Percentiles rank a stretch among this genome's conserved stretches.
These are phyloP conservation scores for Aelia acuminata DNA, from an alignment of 2,888 invertebrate species.

Conservation along the genomic window DNA sequence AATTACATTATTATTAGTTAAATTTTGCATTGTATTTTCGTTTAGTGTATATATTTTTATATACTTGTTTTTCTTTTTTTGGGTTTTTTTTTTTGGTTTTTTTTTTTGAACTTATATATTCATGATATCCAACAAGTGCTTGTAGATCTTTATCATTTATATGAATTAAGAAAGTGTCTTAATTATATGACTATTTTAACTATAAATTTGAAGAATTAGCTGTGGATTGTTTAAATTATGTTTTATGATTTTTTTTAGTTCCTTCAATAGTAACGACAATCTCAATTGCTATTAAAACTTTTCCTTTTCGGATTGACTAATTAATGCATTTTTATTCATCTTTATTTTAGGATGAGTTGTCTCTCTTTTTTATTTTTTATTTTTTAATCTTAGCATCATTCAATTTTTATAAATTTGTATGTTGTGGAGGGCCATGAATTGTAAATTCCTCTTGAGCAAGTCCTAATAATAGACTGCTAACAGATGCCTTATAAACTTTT, in stretches of 20 bases:
- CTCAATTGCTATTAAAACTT: background rate
- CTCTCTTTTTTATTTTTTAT: conserved; percentile 18
- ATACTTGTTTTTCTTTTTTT: conserved; percentile 6
- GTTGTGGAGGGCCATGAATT: conserved; percentile 20
- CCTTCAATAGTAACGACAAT: background rate
- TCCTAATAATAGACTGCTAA: conserved; percentile 30
- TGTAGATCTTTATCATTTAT: background rate
- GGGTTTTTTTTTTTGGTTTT: background rate
- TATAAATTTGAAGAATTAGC: background rate
- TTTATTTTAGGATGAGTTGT: background rate
- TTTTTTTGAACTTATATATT: background rate
- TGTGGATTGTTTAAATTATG: background rate
- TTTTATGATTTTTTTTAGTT: conserved; percentile 1
- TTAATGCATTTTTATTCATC: background rate
- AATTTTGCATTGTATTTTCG: conserved; percentile 31
- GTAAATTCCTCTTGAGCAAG: conserved; percentile 30
- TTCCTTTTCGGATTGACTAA: background rate
- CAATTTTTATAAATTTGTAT: background rate
- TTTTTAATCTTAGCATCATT: background rate
- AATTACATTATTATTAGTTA: conserved; percentile 34
- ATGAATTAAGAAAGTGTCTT: conserved; percentile 27
- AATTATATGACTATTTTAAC: conserved; percentile 1
- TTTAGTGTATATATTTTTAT: conserved; percentile 31
- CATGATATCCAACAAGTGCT: conserved; percentile 5
- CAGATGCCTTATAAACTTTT: conserved; percentile 23